A percentile compares a stretch with the other conserved stretches of the same genome.
Conservation (phyloP, 1,140 invertebrate species). For the Listronotus oregonensis region DNA sequence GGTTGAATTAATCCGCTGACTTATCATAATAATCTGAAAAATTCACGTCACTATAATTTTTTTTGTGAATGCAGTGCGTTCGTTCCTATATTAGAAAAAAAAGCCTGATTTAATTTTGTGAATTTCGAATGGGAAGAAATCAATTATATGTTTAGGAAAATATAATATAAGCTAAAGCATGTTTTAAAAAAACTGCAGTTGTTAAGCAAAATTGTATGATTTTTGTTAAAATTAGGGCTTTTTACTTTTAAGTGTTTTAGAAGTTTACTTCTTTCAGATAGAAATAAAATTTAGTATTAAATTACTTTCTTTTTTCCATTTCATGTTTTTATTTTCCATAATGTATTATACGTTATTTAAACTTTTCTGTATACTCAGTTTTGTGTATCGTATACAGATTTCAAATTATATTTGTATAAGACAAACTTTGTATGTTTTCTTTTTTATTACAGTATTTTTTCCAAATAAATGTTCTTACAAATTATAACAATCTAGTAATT, state of each 20-base stretch:
- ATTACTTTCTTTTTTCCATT: constrained; percentile 17
- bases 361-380: constrained; percentile 38
- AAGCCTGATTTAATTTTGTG: constrained; percentile 6
- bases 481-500: constrained; percentile 27
- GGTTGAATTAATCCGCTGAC: too few species aligned
- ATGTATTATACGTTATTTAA: constrained; percentile 13
- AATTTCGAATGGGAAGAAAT: constrained; percentile 1
- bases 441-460: constrained; percentile 46
- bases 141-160: constrained; percentile 13
- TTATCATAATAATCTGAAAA: not conserved
- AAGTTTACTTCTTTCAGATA: constrained; percentile 15
- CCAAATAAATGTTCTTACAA: constrained; percentile 47
- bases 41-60: not conserved
- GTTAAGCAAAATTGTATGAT: constrained; percentile 23
- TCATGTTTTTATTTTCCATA: constrained; percentile 20
- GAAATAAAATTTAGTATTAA: constrained; percentile 10
- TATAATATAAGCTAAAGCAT: constrained; percentile 13
- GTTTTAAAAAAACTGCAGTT: constrained; percentile 22
- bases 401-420: constrained; percentile 43
- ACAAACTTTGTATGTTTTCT: constrained; percentile 43
- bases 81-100: constrained; percentile 13
- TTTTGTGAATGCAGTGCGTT: constrained; percentile 8
- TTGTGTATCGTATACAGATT: constrained; percentile 34
- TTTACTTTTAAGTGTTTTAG: constrained; percentile 27
- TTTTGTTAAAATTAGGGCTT: constrained; percentile 22